Evolutionary conservation across 2,797 vertebrate genomes (phyloP), one percentile per base, ranked within the genome.

Genomic region (Melanotaenia boesemani): DNA sequence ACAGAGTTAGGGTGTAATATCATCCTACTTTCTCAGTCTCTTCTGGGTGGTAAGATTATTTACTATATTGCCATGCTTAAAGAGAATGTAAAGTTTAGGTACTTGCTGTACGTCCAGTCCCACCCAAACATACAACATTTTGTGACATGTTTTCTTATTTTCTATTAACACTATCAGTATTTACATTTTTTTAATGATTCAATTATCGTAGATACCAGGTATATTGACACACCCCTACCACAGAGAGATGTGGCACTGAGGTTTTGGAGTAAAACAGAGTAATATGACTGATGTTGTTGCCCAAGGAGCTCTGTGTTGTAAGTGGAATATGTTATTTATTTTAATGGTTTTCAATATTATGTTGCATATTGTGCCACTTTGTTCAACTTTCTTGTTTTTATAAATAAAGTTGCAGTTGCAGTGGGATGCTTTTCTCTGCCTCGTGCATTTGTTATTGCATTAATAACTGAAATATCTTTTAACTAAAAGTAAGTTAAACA

Each of bases 401-500:
- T 34, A 34, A 34, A 8, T 34, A 34, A 34, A 34, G 32, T 34
- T 34, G 32, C 32, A 34, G 32, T 34, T 8, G 32, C 32, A 34
- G 32, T 34, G 9, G 3, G 2, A 34, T 13, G 20, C 28, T 41
- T 6, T 55, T 55, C 15, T 67, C 24, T 22, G 20, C 8, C 39
- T 16, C 4, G 56, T 30, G 13, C 26, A 44, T 24, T 10, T 36
- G 37, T 71, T 54, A n/a, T 48, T 41, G 39, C 18, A 34, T 28
- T 65, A 20, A 48, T n/a, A n/a, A 48, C n/a, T 22, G 1, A 50
- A 4, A 50, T 50, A 20, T 50, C 32, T 22, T 46, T 46, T 20
- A 30, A 13, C 63, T 36, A 57, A 13, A 32, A 57, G 46, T 8
- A 59, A 64, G 61, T 55, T 50, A 4, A 74, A 34, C n/a, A 36